Base-by-base conservation (phyloP, 2,888 invertebrate species). In the Tetranychus piercei region DNA sequence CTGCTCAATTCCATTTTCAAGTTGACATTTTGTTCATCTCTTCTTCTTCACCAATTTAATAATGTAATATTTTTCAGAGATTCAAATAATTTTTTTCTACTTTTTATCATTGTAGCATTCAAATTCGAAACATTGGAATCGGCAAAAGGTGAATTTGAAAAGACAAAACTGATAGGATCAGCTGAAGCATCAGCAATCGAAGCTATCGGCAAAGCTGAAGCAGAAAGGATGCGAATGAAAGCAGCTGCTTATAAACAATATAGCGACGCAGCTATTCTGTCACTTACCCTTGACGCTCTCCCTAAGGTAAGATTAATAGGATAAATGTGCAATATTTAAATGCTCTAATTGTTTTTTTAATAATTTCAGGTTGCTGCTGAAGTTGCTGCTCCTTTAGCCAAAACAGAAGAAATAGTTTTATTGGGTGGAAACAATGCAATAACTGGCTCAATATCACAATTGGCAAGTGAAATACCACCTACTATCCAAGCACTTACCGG, bases 391-490 rank as follows among this genome's bases (percentile, higher is more conserved):
- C 96, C 96, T 1, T 85, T 97, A 78, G 90, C 93, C 45, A 94
- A 94, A 86, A 95, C 94, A n/a, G 94, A 94, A 79, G 94, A 95
- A 85, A 95, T 97, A 79, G 92, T 96, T 70, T 83, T 97, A 78
- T 88, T 97, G 74, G 93, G 95, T 1, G 92, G 92, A 34, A 22
- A 43, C 15, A 75, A 43, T n/a, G 76, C 65, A 43, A 45, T n/a
- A 18, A 45, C 72, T 20, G 15, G n/a, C 22, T 8, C 23, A 15
- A 44, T 96, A 74, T 88, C 90, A 44, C 88, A 91, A 76, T 87
- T 96, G 74, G 89, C 92, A 72, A 89, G 92, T 74, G 91, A 91
- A 83, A 85, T 97, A 79, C 94, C 96, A 76, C 95, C 95, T 66
- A 90, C 95, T 74, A 87, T 96, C 76, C 90, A 91, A 83, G 91